phyloP scores from a whole-genome alignment of 1,140 invertebrate genomes.

The Ptiloglossa arizonensis region DNA sequence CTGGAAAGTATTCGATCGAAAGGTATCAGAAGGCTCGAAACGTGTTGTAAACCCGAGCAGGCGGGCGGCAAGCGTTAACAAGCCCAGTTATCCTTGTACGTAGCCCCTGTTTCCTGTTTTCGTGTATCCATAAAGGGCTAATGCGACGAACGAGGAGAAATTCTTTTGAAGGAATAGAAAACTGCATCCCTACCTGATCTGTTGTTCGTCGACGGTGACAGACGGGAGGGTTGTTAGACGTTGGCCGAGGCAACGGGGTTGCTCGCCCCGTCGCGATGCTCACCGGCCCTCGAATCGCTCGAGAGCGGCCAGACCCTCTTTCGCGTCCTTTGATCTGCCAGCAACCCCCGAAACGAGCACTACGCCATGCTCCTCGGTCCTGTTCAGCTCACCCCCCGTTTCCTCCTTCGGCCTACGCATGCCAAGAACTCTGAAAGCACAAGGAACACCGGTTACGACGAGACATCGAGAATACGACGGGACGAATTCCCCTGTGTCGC shows the following conservation, averaged over 20 bases:
- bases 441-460: not conserved
- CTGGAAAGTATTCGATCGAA: not conserved
- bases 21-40: not conserved
- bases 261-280: conserved; percentile 78
- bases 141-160: not conserved
- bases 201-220: conserved; percentile 78
- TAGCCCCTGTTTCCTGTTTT: not conserved
- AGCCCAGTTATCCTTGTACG: not conserved
- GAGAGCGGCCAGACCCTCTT: conserved; percentile 69
- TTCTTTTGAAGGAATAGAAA: conserved; percentile 23
- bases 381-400: conserved; percentile 60
- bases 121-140: not conserved
- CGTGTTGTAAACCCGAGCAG: not conserved
- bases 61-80: not conserved
- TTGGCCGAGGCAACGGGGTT: conserved; percentile 76
- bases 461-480: no score
- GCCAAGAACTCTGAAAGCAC: conserved; percentile 70
- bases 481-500: no score
- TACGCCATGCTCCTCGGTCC: conserved; percentile 55
- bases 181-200: conserved; percentile 75
- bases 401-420: conserved; percentile 74
- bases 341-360: conserved; percentile 53
- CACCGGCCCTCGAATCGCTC: conserved; percentile 76
- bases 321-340: conserved; percentile 63
- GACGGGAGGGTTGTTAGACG: conserved; percentile 76